Evolutionary conservation across 2,113 vertebrate species (phyloP), one percentile per base, ranked within the genome.

Genomic region (Gallinago undulata): DNA sequence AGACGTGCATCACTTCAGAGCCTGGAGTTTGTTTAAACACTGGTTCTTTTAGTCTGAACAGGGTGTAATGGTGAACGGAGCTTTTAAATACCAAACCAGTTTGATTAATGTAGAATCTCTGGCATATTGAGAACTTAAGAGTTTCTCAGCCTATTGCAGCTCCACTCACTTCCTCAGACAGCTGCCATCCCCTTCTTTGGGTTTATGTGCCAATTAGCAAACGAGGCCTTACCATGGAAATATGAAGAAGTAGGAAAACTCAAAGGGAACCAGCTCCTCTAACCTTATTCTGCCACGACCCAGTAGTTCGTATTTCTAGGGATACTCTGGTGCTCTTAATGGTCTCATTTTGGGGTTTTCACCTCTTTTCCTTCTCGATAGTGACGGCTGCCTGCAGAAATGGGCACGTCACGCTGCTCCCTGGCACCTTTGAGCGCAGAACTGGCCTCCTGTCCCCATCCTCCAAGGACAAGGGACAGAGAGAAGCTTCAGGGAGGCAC

Each of bases 301-400:
- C 43, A 0, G 19, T 2, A 11, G 45, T 7, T 27, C 5, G 0
- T 33, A 0, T 50, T 66, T 33, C 48, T 10, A 4, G 66, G 57
- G 39, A 7, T 7, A 8, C 3, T 2, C 55, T 19, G 77, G 39
- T 31, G 22, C 22, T 55, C 37, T 21, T 50, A 0, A 10, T 3
- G 51, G 11, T 18, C 69, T 23, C 47, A 4, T n/a, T 14, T n/a
- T 24, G 69, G 74, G 66, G 63, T 6, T 48, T 50, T 79, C 62
- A 70, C 23, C 47, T 31, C 39, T 16, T 25, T 4, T 31, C 47
- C 53, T 64, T 31, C 82, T 22, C 5, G 22, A 15, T 10, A 60
- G 87, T 43, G 9, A 39, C 47, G 74, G 69, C 87, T 76, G 81
- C 51, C 84, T 83, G 77, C 73, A 47, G 92, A 31, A 75, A 19